A percentile compares a stretch with the other conserved stretches of the same genome.
phyloP scores from a whole-genome alignment of 2,797 vertebrate genomes.

The Ctenochaetus hawaiiensis region DNA sequence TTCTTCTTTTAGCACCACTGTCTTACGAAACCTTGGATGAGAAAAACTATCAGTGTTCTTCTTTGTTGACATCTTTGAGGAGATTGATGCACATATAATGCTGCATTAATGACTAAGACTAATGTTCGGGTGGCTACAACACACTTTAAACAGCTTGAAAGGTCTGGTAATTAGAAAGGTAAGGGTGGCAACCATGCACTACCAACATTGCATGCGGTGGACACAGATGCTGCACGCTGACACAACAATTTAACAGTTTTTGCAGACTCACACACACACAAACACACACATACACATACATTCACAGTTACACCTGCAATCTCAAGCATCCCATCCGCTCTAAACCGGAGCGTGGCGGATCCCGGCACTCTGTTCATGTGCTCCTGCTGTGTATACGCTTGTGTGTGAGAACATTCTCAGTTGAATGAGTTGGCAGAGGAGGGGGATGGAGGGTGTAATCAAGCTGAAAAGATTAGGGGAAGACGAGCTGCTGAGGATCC shows the following conservation, averaged over 20 bases:
- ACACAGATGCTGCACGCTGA: slow-evolving; percentile 12
- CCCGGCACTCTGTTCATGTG: slow-evolving; percentile 48
- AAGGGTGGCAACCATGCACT: neutral
- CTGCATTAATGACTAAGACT: slow-evolving; percentile 6
- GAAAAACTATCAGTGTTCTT: slow-evolving; percentile 4
- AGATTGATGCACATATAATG: slow-evolving; percentile 10
- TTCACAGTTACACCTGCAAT: slow-evolving; percentile 45
- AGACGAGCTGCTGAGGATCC: slow-evolving; percentile 80
- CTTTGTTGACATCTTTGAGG: slow-evolving; percentile 13
- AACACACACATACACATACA: slow-evolving; percentile 7
- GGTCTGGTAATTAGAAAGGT: neutral
- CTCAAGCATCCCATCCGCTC: slow-evolving; percentile 66
- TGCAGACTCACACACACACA: slow-evolving; percentile 13
- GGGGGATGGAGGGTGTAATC: slow-evolving; percentile 77
- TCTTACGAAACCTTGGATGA: neutral
- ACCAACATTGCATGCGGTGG: slow-evolving; percentile 4
- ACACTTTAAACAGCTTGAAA: neutral
- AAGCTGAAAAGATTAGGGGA: slow-evolving; percentile 86
- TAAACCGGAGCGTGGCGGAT: slow-evolving; percentile 78
- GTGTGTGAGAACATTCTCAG: slow-evolving; percentile 58
- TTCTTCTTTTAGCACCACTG: neutral
- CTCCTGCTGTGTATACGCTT: slow-evolving; percentile 38
- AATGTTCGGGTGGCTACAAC: neutral
- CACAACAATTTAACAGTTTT: slow-evolving; percentile 17
- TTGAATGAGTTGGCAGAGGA: slow-evolving; percentile 68